Percentiles rank a stretch among this genome's conserved stretches.
Conservation (phyloP, 2,797 vertebrate genomes). For the Chiloscyllium punctatum region DNA sequence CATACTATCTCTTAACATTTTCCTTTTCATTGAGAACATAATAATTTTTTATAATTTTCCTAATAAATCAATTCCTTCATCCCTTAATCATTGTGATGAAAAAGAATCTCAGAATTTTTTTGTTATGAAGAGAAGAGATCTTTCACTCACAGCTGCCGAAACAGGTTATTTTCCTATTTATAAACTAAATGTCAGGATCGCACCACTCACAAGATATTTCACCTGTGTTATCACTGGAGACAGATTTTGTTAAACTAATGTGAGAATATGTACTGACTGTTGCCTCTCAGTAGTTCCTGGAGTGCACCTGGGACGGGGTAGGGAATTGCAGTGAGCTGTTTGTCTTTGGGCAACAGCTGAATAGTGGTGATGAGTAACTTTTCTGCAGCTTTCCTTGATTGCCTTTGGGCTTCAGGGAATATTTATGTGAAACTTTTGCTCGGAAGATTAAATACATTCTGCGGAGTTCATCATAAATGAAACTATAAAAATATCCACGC, state of each 20-base stretch:
- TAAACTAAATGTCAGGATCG: conserved; percentile 32
- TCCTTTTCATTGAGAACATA: conserved; percentile 7
- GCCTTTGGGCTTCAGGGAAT: conserved; percentile 34
- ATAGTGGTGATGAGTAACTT: conserved; percentile 16
- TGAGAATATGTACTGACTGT: conserved; percentile 17
- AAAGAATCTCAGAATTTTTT: conserved; percentile 17
- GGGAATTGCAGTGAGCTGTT: conserved; percentile 25
- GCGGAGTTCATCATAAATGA: conserved; percentile 28
- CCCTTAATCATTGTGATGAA: background rate
- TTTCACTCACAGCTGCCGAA: background rate
- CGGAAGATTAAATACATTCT: conserved; percentile 23
- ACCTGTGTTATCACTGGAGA: conserved; percentile 22
- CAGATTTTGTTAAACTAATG: conserved; percentile 20
- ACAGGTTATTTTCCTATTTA: conserved; percentile 21
- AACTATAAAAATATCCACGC: conserved; percentile 15
- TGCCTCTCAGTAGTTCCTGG: conserved; percentile 24
- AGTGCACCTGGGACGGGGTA: conserved; percentile 11
- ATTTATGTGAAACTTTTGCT: conserved; percentile 32
- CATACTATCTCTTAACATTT: background rate
- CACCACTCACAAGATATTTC: conserved; percentile 32
- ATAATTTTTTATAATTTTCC: background rate
- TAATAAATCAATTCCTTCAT: background rate
- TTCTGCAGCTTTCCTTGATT: conserved; percentile 26
- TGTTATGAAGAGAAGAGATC: background rate
- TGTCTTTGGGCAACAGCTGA: conserved; percentile 33